Evolutionary conservation across 2,888 invertebrate genomes (phyloP).

Genomic region (Eupithecia inturbata): DNA sequence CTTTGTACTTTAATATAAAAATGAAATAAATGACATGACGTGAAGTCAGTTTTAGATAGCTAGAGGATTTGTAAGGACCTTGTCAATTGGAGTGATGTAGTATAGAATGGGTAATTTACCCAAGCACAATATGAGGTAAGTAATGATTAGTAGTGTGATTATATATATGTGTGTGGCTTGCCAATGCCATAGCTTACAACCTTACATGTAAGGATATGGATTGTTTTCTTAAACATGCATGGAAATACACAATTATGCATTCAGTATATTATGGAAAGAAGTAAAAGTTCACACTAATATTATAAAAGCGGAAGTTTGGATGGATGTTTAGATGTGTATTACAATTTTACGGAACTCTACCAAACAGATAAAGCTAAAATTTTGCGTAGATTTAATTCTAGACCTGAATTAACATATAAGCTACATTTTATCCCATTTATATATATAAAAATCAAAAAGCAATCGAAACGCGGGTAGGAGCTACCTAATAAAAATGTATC

Average conservation of each 20-base stretch:
- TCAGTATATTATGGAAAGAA: neutral
- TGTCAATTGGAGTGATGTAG: constrained; percentile 12
- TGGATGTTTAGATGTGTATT: neutral
- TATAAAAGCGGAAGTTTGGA: no score
- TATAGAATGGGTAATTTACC: constrained; percentile 4
- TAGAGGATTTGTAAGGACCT: neutral
- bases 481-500: no score
- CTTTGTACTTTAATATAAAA: neutral
- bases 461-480: no score
- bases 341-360: neutral
- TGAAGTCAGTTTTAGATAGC: neutral
- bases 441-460: no score
- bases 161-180: neutral
- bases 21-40: neutral
- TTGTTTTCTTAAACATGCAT: neutral
- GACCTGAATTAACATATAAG: no score
- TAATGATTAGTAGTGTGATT: neutral
- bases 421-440: no score
- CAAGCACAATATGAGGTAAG: neutral
- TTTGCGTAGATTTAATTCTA: no score
- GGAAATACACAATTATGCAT: neutral
- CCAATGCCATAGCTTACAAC: constrained; percentile 1
- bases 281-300: neutral
- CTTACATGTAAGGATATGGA: neutral
- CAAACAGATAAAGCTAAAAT: neutral